phyloP scores from a whole-genome alignment of 2,797 vertebrate genomes.

The Amblyraja radiata region DNA sequence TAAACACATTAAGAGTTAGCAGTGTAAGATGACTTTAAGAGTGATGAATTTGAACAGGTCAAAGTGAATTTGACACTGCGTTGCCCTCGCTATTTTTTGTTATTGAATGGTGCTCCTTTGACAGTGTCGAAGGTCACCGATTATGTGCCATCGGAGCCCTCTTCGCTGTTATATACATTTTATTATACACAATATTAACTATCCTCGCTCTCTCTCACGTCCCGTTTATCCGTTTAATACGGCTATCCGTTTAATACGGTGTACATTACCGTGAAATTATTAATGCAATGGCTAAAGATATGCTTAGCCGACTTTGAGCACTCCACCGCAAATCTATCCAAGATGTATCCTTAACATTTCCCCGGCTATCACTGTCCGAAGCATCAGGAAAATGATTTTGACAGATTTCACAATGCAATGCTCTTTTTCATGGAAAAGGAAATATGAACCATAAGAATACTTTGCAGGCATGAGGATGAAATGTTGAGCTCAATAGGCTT shows the following conservation, averaged over 20 bases:
- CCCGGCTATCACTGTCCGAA: not conserved
- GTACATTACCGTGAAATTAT: constrained; percentile 12
- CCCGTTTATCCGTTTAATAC: not conserved
- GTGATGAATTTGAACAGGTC: constrained; percentile 16
- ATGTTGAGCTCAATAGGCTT: not conserved
- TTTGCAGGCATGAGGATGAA: constrained; percentile 7
- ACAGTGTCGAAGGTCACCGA: constrained; percentile 3
- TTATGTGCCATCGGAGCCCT: not conserved
- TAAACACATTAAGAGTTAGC: constrained; percentile 30
- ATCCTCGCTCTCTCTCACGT: not conserved
- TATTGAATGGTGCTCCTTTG: constrained; percentile 3
- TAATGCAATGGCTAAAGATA: constrained; percentile 10
- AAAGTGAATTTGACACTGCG: constrained; percentile 27
- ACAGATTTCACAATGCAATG: constrained; percentile 13
- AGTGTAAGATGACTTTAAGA: not conserved
- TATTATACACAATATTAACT: constrained; percentile 1
- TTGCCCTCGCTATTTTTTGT: constrained; percentile 22
- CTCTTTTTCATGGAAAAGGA: not conserved
- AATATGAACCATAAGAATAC: not conserved
- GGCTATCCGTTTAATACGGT: not conserved
- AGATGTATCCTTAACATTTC: not conserved
- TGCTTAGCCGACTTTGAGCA: not conserved
- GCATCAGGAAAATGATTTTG: not conserved
- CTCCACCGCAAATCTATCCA: not conserved
- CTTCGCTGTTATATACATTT: not conserved